Percentiles rank a stretch among this genome's conserved stretches.
Conservation (phyloP, 2,113 vertebrate genomes). For the Nothoprocta perdicaria region DNA sequence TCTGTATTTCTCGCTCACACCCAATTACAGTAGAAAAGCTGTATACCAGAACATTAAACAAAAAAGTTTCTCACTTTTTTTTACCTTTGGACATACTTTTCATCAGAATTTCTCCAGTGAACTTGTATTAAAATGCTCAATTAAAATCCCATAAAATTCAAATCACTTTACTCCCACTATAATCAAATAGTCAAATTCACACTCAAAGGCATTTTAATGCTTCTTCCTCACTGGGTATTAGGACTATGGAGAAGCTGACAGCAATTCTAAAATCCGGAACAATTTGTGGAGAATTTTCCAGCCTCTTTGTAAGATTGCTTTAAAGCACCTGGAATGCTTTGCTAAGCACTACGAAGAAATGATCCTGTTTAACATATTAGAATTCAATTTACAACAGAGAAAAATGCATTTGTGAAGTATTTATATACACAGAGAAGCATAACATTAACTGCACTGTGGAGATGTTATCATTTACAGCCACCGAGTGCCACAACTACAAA, state of each 20-base stretch:
- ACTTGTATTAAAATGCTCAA: neutral
- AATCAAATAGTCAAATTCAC: neutral
- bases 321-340: conserved; percentile 24
- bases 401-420: conserved; percentile 58
- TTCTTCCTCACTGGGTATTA: neutral
- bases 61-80: neutral
- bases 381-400: conserved; percentile 44
- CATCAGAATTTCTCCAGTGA: neutral
- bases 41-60: neutral
- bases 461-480: conserved; percentile 28
- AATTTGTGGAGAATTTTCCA: neutral
- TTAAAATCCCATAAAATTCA: neutral
- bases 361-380: conserved; percentile 33
- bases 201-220: neutral
- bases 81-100: neutral
- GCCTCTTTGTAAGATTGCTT: neutral
- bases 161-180: neutral
- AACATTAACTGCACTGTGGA: conserved; percentile 35
- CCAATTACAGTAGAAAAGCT: neutral
- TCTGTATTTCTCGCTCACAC: neutral
- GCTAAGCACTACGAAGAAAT: neutral
- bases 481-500: conserved; percentile 35
- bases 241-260: neutral
- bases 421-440: conserved; percentile 10
- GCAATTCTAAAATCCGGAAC: neutral